Evolutionary conservation across 2,797 vertebrate species (phyloP).

Genomic region (Heliangelus exortis): DNA sequence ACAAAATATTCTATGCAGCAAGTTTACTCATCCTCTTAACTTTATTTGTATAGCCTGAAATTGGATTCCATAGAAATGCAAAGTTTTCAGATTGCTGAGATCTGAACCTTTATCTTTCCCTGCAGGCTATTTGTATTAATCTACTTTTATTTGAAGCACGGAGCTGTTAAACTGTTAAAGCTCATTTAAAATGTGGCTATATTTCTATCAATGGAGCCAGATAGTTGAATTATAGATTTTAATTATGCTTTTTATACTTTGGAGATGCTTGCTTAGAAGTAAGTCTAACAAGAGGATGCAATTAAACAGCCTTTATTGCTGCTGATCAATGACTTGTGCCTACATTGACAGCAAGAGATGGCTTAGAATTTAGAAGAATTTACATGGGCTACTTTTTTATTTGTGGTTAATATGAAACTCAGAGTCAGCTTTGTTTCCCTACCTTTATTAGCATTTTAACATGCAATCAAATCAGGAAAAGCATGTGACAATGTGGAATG

Average conservation of each 20-base stretch:
- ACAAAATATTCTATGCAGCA: slow-evolving; percentile 43
- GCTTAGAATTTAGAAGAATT: background rate
- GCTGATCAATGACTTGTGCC: background rate
- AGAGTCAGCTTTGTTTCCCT: background rate
- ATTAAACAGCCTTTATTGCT: slow-evolving; percentile 32
- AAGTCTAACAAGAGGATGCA: background rate
- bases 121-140: slow-evolving; percentile 63
- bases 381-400: background rate
- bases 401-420: background rate
- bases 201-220: slow-evolving; percentile 37
- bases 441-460: background rate
- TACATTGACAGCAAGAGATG: background rate
- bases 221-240: slow-evolving; percentile 46
- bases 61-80: slow-evolving; percentile 63
- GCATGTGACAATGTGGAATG: background rate
- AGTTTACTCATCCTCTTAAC: slow-evolving; percentile 66
- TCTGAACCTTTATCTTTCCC: slow-evolving; percentile 59
- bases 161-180: slow-evolving; percentile 50
- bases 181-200: slow-evolving; percentile 36
- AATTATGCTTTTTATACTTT: slow-evolving; percentile 47
- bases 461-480: background rate
- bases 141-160: slow-evolving; percentile 55
- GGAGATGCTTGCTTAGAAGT: slow-evolving; percentile 43
- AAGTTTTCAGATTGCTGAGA: slow-evolving; percentile 58
- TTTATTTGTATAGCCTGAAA: slow-evolving; percentile 65